Conservation (phyloP, 2,797 vertebrate species). For the Typhlichthys subterraneus region DNA sequence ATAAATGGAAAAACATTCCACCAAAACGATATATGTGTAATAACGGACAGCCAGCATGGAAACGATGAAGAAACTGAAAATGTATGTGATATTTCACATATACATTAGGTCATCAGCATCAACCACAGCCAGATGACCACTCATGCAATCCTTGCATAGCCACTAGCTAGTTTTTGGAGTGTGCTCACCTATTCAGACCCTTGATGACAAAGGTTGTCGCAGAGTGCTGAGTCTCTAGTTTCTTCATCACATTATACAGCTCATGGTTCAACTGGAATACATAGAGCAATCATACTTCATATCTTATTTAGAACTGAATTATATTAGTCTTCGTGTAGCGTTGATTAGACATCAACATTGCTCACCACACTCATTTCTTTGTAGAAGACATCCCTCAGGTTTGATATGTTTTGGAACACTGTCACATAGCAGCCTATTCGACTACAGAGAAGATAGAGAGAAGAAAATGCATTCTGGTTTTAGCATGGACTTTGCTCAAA, state of each 20-base stretch:
- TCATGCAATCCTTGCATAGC: too few relatives aligned
- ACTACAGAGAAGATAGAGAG: slow-evolving; percentile 63
- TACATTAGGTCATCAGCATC: too few relatives aligned
- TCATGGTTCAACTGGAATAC: slow-evolving; percentile 86
- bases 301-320: neutral
- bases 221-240: slow-evolving; percentile 91
- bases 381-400: slow-evolving; percentile 92
- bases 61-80: too few relatives aligned
- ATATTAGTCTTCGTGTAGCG: neutral
- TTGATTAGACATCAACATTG: neutral
- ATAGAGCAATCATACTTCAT: neutral
- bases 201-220: slow-evolving; percentile 91
- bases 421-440: slow-evolving; percentile 93
- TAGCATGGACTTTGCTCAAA: too few relatives aligned
- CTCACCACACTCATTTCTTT: slow-evolving; percentile 96
- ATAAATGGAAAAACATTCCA: too few relatives aligned
- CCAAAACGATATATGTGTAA: too few relatives aligned
- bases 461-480: neutral
- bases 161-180: neutral
- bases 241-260: slow-evolving; percentile 93
- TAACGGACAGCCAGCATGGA: too few relatives aligned
- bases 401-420: slow-evolving; percentile 93
- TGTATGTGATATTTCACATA: too few relatives aligned
- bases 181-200: slow-evolving; percentile 83
- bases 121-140: too few relatives aligned